These are phyloP conservation scores for Salminus brasiliensis DNA, from an alignment of 2,113 vertebrate species.

Conservation along the genomic window DNA sequence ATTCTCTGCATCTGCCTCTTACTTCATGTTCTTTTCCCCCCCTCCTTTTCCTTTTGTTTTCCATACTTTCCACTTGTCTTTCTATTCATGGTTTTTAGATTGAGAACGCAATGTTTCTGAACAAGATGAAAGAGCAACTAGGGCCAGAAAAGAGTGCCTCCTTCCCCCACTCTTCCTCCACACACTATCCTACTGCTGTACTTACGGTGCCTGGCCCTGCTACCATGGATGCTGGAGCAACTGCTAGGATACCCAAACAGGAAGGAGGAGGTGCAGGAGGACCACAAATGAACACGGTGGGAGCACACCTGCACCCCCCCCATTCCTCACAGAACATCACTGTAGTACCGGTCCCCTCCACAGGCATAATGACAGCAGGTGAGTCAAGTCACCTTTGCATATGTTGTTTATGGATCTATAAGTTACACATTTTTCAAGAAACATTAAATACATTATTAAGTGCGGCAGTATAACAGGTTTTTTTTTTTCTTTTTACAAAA, in stretches of 20 bases:
- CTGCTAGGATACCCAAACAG: conserved; percentile 81
- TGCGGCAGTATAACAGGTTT: no score
- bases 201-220: conserved; percentile 87
- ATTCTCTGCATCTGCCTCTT: conserved; percentile 60
- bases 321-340: conserved; percentile 96
- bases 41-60: conserved; percentile 17
- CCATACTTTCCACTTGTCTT: conserved; percentile 14
- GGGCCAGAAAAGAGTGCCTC: conserved; percentile 87
- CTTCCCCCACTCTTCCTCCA: conserved; percentile 75
- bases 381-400: conserved; percentile 29
- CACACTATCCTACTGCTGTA: conserved; percentile 84
- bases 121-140: conserved; percentile 96
- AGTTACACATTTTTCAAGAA: no score
- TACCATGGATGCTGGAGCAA: conserved; percentile 72
- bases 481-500: no score
- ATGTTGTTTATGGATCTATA: background rate
- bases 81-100: conserved; percentile 74
- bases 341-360: conserved; percentile 91
- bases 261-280: conserved; percentile 70
- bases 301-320: conserved; percentile 88
- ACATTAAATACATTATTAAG: no score
- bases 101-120: conserved; percentile 98
- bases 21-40: conserved; percentile 45
- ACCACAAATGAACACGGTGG: conserved; percentile 71
- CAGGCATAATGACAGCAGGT: conserved; percentile 96